Conservation (phyloP, 2,888 invertebrate genomes). For the Arrhopalites spinosus region DNA sequence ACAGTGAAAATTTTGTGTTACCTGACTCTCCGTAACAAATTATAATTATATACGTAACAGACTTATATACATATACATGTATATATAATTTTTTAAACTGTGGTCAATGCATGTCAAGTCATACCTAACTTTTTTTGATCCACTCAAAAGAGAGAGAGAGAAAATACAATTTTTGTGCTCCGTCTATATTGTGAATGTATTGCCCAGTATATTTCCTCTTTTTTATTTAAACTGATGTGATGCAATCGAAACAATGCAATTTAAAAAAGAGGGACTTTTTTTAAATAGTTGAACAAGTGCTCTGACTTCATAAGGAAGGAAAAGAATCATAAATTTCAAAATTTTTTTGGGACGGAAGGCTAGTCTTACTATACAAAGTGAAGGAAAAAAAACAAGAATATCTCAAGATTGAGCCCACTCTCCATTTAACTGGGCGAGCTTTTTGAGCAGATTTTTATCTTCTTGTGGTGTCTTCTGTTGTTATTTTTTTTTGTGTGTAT, state of each 20-base stretch:
- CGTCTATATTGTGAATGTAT: no score
- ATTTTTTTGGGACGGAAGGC: constrained; percentile 28
- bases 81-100: background rate
- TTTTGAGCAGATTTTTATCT: background rate
- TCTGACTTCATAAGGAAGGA: constrained; percentile 31
- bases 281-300: background rate
- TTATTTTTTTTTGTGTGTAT: background rate
- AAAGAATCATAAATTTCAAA: constrained; percentile 41
- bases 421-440: background rate
- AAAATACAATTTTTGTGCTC: no score
- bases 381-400: background rate
- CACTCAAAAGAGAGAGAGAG: no score
- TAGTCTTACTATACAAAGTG: constrained; percentile 20
- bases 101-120: background rate
- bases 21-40: constrained; percentile 14
- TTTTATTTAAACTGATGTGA: no score
- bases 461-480: background rate
- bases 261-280: no score
- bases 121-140: no score
- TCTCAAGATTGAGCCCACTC: background rate
- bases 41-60: background rate
- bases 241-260: no score
- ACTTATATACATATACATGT: background rate
- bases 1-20: background rate
- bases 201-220: no score